Percentiles rank a stretch among this genome's conserved stretches.
These are phyloP conservation scores for Rhinolophus sinicus DNA, from an alignment of 2,113 vertebrate genomes.

Conservation along the genomic window DNA sequence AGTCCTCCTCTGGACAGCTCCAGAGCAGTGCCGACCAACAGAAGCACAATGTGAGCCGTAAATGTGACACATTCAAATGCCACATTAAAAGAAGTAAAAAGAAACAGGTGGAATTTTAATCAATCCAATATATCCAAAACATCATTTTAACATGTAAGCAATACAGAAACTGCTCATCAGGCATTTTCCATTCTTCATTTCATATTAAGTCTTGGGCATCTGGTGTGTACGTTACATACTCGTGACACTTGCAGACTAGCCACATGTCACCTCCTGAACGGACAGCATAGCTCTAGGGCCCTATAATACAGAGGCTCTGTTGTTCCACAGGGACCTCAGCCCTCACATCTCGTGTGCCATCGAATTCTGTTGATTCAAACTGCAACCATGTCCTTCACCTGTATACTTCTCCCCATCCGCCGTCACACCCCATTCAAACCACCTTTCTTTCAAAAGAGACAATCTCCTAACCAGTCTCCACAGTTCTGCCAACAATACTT, in stretches of 20 bases:
- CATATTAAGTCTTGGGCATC: neutral
- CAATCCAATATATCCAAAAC: neutral
- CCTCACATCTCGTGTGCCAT: neutral
- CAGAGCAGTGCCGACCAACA: neutral
- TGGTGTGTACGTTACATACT: neutral
- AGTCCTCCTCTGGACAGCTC: neutral
- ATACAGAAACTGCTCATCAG: neutral
- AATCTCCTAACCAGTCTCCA: neutral
- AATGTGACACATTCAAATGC: neutral
- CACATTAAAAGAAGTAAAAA: neutral
- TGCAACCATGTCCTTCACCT: neutral
- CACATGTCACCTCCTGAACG: neutral
- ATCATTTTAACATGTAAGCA: neutral
- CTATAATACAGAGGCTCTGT: neutral
- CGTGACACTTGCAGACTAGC: neutral
- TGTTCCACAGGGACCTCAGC: neutral
- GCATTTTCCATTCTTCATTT: slow-evolving; percentile 15
- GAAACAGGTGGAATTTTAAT: neutral
- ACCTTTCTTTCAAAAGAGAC: neutral
- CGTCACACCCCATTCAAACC: neutral
- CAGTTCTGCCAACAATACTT: neutral
- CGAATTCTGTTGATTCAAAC: neutral
- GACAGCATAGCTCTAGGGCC: neutral
- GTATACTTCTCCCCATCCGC: neutral
- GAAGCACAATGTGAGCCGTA: neutral